Percentiles rank a stretch among this genome's conserved stretches.
Conservation (phyloP, 2,888 invertebrate genomes). For the Hyposoter dolosus region DNA sequence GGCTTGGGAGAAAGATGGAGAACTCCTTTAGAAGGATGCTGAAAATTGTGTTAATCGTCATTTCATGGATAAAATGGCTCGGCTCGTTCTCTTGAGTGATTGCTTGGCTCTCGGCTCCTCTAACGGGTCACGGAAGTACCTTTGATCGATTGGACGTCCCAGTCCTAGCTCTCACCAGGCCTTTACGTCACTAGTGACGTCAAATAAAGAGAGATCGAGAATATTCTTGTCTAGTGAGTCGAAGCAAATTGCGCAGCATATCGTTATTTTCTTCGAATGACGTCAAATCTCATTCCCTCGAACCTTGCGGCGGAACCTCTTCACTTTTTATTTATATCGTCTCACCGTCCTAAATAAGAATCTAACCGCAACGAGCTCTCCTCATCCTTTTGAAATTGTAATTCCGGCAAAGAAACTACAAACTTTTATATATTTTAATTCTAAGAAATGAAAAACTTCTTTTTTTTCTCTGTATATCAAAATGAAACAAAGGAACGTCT, state of each 20-base stretch:
- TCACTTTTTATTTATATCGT: constrained; percentile 10
- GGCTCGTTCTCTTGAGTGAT: neutral
- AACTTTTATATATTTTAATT: neutral
- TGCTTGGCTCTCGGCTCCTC: neutral
- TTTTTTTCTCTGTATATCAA: neutral
- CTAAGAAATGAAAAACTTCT: neutral
- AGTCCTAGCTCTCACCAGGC: constrained; percentile 58
- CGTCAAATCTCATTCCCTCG: constrained; percentile 26
- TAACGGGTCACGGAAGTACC: constrained; percentile 40
- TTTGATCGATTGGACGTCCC: constrained; percentile 73
- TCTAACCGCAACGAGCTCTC: neutral
- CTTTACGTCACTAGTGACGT: constrained; percentile 75
- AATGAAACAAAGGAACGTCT: neutral
- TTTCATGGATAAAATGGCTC: neutral
- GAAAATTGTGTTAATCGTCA: neutral
- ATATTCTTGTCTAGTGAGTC: constrained; percentile 8
- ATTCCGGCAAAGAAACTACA: neutral
- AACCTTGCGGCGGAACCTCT: neutral
- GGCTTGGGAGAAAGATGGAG: neutral
- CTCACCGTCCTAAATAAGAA: neutral
- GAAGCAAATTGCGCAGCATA: neutral
- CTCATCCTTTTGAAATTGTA: neutral
- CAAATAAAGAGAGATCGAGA: constrained; percentile 71
- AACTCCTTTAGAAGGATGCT: neutral
- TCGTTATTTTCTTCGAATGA: neutral